Evolutionary conservation across 2,113 vertebrate species (phyloP).

Genomic region (Thinocorus orbignyianus): DNA sequence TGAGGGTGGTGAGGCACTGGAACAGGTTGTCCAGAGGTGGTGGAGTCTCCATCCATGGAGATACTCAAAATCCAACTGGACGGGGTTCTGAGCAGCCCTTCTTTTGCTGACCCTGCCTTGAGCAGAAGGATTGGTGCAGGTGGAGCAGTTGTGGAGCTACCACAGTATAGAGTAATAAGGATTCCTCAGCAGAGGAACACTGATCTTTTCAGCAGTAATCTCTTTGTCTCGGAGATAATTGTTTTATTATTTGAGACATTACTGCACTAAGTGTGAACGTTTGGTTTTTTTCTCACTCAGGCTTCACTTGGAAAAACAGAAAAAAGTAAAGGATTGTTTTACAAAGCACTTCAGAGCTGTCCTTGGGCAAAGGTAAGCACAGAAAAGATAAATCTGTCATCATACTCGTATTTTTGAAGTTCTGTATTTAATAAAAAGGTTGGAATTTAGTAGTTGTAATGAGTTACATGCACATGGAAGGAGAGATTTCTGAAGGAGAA

Average conservation of each 20-base stretch:
- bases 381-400: neutral
- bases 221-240: neutral
- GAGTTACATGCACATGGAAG: neutral
- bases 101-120: neutral
- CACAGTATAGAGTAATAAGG: neutral
- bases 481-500: neutral
- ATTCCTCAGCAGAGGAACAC: neutral
- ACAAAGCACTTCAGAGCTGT: constrained; percentile 91
- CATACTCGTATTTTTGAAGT: neutral
- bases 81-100: neutral
- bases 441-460: neutral
- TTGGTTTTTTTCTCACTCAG: constrained; percentile 63
- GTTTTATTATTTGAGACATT: neutral
- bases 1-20: neutral
- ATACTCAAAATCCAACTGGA: neutral
- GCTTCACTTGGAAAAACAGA: constrained; percentile 85
- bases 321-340: constrained; percentile 89
- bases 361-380: constrained; percentile 93
- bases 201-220: neutral
- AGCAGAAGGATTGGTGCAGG: neutral
- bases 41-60: neutral
- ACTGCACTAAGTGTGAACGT: neutral
- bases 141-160: neutral
- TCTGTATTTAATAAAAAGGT: neutral
- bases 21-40: neutral